Evolutionary conservation across 2,888 invertebrate genomes (phyloP).

Genomic region (Melieria crassipennis): DNA sequence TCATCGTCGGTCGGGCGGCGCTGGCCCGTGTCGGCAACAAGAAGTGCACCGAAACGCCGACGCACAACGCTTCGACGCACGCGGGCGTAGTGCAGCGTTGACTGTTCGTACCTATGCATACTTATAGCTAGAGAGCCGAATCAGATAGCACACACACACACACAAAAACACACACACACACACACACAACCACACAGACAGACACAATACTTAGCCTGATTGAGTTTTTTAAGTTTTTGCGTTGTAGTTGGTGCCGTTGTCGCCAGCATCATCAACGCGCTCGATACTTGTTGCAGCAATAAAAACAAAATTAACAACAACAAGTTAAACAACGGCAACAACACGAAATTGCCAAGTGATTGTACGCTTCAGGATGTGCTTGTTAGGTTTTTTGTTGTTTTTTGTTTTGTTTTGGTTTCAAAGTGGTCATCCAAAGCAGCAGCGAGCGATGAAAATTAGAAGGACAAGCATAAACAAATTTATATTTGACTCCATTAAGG

Average conservation of each 20-base stretch:
- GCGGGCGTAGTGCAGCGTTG: too few species aligned
- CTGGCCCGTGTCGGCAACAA: background rate
- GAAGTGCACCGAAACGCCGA: background rate
- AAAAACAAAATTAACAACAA: background rate
- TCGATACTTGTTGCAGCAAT: background rate
- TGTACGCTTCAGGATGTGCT: too few species aligned
- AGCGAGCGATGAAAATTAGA: background rate
- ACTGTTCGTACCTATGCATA: too few species aligned
- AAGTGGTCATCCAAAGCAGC: too few species aligned
- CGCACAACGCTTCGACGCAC: background rate
- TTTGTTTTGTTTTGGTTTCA: too few species aligned
- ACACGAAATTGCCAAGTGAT: too few species aligned
- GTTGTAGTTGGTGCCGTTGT: background rate
- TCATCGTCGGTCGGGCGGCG: slow-evolving; percentile 28
- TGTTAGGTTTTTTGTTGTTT: too few species aligned
- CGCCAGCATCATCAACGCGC: slow-evolving; percentile 1
- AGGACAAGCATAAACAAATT: background rate
- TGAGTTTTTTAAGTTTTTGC: too few species aligned
- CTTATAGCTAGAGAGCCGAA: too few species aligned
- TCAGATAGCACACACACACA: background rate
- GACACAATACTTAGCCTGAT: too few species aligned
- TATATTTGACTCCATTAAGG: too few species aligned
- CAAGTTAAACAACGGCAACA: background rate
- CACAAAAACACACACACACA: background rate
- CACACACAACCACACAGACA: background rate